Conservation (phyloP, 2,888 invertebrate genomes). For the Apotomis capreana region DNA sequence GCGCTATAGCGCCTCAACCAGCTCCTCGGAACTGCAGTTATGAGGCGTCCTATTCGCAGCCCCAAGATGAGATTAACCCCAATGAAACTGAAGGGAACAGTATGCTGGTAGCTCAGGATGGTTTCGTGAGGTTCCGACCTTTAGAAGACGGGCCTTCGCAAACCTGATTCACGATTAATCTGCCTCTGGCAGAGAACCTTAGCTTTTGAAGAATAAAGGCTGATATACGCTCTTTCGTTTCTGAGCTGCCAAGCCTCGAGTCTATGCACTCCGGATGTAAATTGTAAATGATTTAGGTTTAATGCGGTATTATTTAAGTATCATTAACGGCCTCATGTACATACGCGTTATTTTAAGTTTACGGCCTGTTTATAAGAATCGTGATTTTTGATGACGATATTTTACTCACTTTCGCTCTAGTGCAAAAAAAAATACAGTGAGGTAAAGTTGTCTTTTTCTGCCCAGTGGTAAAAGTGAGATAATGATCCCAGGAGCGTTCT, state of each 20-base stretch:
- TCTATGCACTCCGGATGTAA: conserved; percentile 54
- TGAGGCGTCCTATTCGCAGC: conserved; percentile 82
- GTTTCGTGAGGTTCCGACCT: conserved; percentile 92
- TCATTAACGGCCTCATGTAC: conserved; percentile 72
- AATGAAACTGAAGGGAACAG: conserved; percentile 83
- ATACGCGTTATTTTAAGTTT: conserved; percentile 70
- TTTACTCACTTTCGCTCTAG: conserved; percentile 1
- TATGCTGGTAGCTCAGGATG: conserved; percentile 95
- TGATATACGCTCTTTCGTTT: conserved; percentile 43
- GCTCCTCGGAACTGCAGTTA: conserved; percentile 77
- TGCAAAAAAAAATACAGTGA: neutral
- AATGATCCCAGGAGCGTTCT: neutral
- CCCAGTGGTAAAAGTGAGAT: conserved; percentile 3
- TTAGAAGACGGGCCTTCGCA: conserved; percentile 83
- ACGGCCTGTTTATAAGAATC: conserved; percentile 53
- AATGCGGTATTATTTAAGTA: conserved; percentile 58
- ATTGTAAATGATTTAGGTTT: conserved; percentile 75
- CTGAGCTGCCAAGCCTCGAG: conserved; percentile 27
- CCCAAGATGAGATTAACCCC: conserved; percentile 79
- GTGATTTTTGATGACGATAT: conserved; percentile 50
- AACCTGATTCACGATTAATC: conserved; percentile 77
- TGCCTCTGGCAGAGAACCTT: conserved; percentile 72
- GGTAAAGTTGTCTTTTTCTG: conserved; percentile 6
- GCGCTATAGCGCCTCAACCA: conserved; percentile 76
- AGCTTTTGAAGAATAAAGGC: conserved; percentile 64